These are phyloP conservation scores for Lucilia cuprina DNA, from an alignment of 1,140 invertebrate species.

Conservation along the genomic window DNA sequence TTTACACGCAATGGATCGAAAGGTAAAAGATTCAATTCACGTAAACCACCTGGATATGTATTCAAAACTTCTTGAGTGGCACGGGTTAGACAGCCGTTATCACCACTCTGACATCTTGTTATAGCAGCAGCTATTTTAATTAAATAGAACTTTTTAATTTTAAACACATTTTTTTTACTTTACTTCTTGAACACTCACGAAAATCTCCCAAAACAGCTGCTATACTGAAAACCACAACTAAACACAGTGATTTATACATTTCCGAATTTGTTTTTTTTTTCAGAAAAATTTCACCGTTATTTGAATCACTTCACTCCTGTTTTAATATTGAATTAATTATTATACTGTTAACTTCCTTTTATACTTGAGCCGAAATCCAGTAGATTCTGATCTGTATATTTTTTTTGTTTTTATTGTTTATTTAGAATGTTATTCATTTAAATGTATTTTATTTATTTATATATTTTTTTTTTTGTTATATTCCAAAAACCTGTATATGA, in stretches of 20 bases:
- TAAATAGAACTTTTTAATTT: too few species aligned
- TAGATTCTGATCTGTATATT: neutral
- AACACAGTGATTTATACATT: neutral
- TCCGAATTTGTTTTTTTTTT: neutral
- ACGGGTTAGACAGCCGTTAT: constrained; percentile 1
- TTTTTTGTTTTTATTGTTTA: neutral
- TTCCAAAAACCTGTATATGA: neutral
- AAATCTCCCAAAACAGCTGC: neutral
- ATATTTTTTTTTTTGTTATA: neutral
- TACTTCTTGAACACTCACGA: neutral
- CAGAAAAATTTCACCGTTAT: neutral
- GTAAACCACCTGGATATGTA: constrained; percentile 45
- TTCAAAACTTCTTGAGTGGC: constrained; percentile 38
- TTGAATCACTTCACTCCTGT: neutral
- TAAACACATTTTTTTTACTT: neutral
- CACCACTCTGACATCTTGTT: neutral
- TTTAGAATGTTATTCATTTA: neutral
- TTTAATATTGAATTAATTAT: constrained; percentile 1
- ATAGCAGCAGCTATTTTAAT: neutral
- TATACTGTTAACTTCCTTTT: neutral
- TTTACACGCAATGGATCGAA: constrained; percentile 53
- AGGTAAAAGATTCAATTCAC: constrained; percentile 43
- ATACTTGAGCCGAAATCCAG: neutral
- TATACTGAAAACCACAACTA: neutral
- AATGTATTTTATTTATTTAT: neutral